Evolutionary conservation across 1,140 invertebrate genomes (phyloP).

Genomic region (Saccostrea glomerata): DNA sequence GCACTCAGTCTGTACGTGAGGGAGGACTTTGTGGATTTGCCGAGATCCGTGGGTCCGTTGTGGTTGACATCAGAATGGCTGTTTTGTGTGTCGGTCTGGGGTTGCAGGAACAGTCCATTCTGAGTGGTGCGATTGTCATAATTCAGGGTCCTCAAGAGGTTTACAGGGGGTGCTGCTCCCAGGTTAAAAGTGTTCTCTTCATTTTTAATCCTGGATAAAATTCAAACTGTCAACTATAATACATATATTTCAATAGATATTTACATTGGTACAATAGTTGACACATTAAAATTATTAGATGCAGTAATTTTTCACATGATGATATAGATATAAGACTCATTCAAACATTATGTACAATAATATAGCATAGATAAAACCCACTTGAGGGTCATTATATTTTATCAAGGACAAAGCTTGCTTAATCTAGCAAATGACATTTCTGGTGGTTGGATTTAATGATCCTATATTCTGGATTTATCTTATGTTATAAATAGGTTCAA

Average conservation of each 20-base stretch:
- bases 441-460: too few relatives aligned
- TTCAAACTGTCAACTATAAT: background rate
- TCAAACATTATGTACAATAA: too few relatives aligned
- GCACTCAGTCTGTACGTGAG: constrained; percentile 86
- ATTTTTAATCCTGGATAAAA: background rate
- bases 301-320: too few relatives aligned
- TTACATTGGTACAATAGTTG: background rate
- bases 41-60: constrained; percentile 61
- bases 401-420: too few relatives aligned
- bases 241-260: background rate
- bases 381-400: too few relatives aligned
- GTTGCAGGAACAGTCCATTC: constrained; percentile 70
- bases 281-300: too few relatives aligned
- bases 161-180: constrained; percentile 67
- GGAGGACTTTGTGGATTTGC: constrained; percentile 51
- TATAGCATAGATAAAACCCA: too few relatives aligned
- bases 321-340: too few relatives aligned
- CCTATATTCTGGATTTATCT: too few relatives aligned
- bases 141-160: constrained; percentile 74
- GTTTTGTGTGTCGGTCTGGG: constrained; percentile 46
- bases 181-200: background rate
- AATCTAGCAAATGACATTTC: too few relatives aligned
- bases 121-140: constrained; percentile 69
- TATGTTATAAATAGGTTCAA: too few relatives aligned
- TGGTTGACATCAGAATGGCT: constrained; percentile 71